Percentiles rank a stretch among this genome's conserved stretches.
These are phyloP conservation scores for Koerneria pararmatus DNA, from an alignment of 2,888 invertebrate genomes.

Conservation along the genomic window DNA sequence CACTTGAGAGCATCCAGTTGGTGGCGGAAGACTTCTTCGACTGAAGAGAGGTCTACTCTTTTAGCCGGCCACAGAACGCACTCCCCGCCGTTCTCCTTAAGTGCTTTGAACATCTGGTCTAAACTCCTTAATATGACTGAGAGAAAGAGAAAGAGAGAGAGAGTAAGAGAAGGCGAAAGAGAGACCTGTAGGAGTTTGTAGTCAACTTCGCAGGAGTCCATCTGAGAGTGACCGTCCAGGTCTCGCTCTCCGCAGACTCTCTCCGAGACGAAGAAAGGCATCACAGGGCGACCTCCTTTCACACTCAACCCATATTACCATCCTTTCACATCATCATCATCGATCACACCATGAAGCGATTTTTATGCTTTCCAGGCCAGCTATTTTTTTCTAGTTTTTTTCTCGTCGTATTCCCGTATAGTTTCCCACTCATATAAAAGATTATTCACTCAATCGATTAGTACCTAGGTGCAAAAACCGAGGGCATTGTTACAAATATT, in stretches of 20 bases:
- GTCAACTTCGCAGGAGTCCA: constrained; percentile 51
- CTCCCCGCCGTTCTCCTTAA: constrained; percentile 50
- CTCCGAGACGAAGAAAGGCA: constrained; percentile 57
- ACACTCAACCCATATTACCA: constrained; percentile 39
- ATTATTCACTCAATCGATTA: too few species aligned
- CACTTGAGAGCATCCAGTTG: constrained; percentile 48
- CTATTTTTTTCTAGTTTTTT: too few species aligned
- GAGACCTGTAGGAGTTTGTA: constrained; percentile 42
- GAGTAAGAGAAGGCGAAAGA: not conserved
- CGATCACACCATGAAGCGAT: too few species aligned
- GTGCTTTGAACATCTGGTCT: not conserved
- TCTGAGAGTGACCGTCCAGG: constrained; percentile 47
- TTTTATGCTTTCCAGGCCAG: too few species aligned
- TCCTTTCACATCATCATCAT: not conserved
- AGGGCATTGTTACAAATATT: too few species aligned
- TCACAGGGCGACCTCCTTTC: constrained; percentile 49
- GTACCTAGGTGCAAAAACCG: too few species aligned
- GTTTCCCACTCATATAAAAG: too few species aligned
- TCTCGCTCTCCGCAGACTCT: constrained; percentile 50
- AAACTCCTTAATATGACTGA: not conserved
- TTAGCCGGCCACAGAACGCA: constrained; percentile 54
- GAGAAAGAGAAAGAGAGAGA: not conserved
- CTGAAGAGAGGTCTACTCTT: constrained; percentile 44
- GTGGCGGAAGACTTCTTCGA: constrained; percentile 50
- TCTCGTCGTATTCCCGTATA: too few species aligned